Conservation (phyloP, 2,113 vertebrate genomes). For the Bothrops jararaca region DNA sequence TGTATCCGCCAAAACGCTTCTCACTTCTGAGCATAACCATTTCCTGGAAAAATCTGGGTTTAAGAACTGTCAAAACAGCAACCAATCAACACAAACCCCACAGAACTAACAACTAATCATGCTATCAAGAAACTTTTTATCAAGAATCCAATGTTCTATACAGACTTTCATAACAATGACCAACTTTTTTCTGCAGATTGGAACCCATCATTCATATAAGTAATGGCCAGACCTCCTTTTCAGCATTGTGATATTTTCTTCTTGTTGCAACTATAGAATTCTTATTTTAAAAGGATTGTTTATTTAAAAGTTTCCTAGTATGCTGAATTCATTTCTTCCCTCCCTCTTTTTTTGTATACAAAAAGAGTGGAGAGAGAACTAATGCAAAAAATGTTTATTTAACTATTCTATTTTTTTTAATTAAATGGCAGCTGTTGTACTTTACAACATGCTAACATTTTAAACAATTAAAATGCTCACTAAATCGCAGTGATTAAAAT, state of each 20-base stretch:
- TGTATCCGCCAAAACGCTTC: background rate
- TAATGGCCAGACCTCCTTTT: background rate
- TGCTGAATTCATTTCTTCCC: background rate
- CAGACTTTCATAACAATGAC: background rate
- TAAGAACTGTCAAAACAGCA: background rate
- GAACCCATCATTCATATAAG: background rate
- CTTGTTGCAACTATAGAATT: background rate
- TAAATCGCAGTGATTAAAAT: background rate
- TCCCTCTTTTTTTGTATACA: background rate
- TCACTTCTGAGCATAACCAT: background rate
- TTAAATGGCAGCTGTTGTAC: background rate
- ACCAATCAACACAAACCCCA: background rate
- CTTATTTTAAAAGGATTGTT: background rate
- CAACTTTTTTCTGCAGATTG: background rate
- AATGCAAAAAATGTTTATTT: background rate
- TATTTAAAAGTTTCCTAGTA: background rate
- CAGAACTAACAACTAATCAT: background rate
- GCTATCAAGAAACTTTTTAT: background rate
- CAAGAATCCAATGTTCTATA: background rate
- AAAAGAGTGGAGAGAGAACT: background rate
- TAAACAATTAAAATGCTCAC: background rate
- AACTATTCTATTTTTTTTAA: background rate
- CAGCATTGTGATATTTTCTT: background rate
- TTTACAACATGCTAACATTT: background rate
- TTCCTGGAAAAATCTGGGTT: background rate